Percentiles rank a stretch among this genome's conserved stretches.
Evolutionary conservation across 2,113 vertebrate species (phyloP).

Genomic region (Dolichallabes microphthalmus): DNA sequence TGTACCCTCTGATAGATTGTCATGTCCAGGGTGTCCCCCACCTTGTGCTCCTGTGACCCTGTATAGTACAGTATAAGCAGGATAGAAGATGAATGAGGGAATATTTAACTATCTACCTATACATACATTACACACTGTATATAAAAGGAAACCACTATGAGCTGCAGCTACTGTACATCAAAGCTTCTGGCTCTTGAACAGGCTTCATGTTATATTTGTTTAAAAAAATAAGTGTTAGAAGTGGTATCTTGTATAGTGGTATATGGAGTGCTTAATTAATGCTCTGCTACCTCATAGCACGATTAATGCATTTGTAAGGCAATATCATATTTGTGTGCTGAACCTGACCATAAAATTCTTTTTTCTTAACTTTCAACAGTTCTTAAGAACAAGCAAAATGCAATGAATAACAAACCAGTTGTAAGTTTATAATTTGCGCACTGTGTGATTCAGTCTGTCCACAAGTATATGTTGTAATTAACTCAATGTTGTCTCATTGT

Average conservation of each 20-base stretch:
- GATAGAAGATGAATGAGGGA: no score
- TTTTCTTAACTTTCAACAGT: not conserved
- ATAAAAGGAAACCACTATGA: not conserved
- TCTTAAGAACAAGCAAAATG: not conserved
- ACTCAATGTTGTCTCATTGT: conserved; percentile 57
- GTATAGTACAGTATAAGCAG: no score
- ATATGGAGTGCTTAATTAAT: not conserved
- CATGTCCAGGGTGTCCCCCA: no score
- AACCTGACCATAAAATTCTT: not conserved
- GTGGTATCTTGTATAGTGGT: no score
- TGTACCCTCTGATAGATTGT: no score
- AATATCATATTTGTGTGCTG: not conserved
- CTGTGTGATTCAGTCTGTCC: conserved; percentile 48
- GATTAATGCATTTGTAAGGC: not conserved
- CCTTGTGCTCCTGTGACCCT: no score
- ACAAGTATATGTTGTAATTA: conserved; percentile 60
- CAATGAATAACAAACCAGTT: conserved; percentile 18
- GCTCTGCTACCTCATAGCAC: not conserved
- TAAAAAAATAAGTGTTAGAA: not conserved
- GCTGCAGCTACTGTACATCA: no score
- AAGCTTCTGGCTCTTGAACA: not conserved
- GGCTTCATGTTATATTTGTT: not conserved
- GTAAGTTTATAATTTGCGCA: conserved; percentile 46
- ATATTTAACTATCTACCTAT: no score
- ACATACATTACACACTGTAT: not conserved